Evolutionary conservation across 2,113 vertebrate species (phyloP), one percentile per base, ranked within the genome.

Genomic region (Ciconia maguari): DNA sequence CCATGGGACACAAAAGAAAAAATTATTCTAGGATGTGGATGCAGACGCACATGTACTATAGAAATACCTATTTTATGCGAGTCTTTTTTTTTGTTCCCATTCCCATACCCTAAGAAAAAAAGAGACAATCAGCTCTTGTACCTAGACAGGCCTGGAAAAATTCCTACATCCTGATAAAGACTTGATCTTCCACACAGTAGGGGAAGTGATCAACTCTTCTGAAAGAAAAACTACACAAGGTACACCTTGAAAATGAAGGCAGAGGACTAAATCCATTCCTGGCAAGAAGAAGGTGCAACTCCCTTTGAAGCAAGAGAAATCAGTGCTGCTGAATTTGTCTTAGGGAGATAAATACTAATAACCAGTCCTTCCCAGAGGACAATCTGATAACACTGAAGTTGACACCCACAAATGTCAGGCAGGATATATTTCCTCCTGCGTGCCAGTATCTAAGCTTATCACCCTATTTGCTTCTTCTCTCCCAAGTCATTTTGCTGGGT

Each of bases 341-440:
- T 83, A 74, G 46, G 48, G 68, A 97, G 85, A 95, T 96, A 96
- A 97, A 95, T 91, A 95, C 87, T 94, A 96, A 95, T 94, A 96
- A 95, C 60, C 71, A 95, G 87, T 91, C 79, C 48, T 96, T 96
- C 79, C 94, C 91, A 80, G 82, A 97, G 94, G 93, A 97, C 87
- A 94, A 97, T 93, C 93, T 94, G 94, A 95, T 95, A 96, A 93
- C 48, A 62, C 75, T 34, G 46, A 93, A 89, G 91, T 87, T 94
- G 91, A 96, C 94, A 95, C 91, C 94, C 91, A 68, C 65, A 85
- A 77, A 84, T 2, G 0, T 89, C 83, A 96, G 78, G 81, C 83
- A 95, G 87, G 58, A 95, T 95, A 57, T 88, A 88, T 86, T 94
- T 87, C 51, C 68, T 93, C 36, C 81, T 76, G 32, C 84, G 42